Evolutionary conservation across 2,888 invertebrate species (phyloP), one percentile per base, ranked within the genome.

Genomic region (Drosophila ezoana): DNA sequence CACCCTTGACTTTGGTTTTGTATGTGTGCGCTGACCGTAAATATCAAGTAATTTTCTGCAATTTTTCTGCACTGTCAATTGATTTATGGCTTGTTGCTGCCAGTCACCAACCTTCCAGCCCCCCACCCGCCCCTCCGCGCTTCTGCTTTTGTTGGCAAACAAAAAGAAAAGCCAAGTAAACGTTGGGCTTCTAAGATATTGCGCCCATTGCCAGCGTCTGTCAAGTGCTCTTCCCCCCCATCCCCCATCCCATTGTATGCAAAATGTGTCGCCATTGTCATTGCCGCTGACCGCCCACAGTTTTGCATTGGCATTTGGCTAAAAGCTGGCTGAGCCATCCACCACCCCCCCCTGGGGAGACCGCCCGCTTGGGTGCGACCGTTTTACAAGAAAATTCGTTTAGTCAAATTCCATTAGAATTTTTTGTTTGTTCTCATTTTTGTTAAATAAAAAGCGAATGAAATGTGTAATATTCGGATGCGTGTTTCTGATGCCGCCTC

Each of bases 1-100:
- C 35, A 11, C 0, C 37, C 37, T 35, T 37, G 18, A 9, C 49
- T 44, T 18, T 28, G 47, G 20, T 51, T 73, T 72, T 83, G 83
- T 80, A 77, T 28, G 8, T 83, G 81, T 47, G 56, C 77, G 64
- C 72, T 82, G 81, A 81, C 87, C 87, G 87, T 79, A 87, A 87
- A 87, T 84, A 87, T 76, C 82, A 73, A 84, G 89, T 79, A 87
- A 89, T 84, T 84, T 87, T 87, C 80, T 79, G 69, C 79, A 84
- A 85, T 87, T 84, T 87, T 79, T 89, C 82, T 72, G 69, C 87
- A 64, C 76, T 87, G 70, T 64, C 89, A 79, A 84, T 84, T 84
- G 84, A 84, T 84, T 84, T 84, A 84, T 84, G 72, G 73, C 87
- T 74, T 70, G 79, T 58, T 70, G 77, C 74, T 68, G 62, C 47